Conservation (phyloP, 2,113 vertebrate species). For the Eulacestoma nigropectus region DNA sequence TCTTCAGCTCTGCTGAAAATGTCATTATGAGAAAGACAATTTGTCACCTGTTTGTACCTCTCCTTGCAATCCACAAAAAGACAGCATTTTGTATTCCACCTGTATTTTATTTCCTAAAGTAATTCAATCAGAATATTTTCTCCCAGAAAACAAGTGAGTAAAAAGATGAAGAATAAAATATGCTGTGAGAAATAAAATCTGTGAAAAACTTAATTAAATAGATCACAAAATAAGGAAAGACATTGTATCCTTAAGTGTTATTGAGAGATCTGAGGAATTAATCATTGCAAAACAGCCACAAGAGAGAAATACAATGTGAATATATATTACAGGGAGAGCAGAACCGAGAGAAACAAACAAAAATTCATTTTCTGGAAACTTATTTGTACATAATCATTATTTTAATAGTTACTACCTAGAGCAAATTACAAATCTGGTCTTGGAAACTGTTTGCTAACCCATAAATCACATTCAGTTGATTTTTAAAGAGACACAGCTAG, state of each 20-base stretch:
- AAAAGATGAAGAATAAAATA: background rate
- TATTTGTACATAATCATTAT: background rate
- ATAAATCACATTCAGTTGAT: background rate
- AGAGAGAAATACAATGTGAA: background rate
- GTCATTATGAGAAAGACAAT: background rate
- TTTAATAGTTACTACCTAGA: background rate
- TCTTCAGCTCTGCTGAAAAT: background rate
- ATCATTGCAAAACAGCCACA: background rate
- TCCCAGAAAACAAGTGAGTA: background rate
- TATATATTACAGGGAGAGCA: background rate
- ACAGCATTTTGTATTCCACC: background rate
- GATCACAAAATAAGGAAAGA: background rate
- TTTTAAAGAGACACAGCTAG: background rate
- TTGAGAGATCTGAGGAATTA: background rate
- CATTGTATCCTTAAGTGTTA: background rate
- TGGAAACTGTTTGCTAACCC: background rate
- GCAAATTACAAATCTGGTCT: background rate
- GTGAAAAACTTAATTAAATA: background rate
- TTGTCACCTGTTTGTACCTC: background rate
- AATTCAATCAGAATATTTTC: background rate
- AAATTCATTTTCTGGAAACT: background rate
- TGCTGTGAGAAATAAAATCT: background rate
- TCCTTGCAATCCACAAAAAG: background rate
- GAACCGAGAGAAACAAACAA: background rate
- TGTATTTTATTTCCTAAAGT: background rate